These are phyloP conservation scores for Acromyrmex charruanus DNA, from an alignment of 1,140 invertebrate genomes.

Conservation along the genomic window DNA sequence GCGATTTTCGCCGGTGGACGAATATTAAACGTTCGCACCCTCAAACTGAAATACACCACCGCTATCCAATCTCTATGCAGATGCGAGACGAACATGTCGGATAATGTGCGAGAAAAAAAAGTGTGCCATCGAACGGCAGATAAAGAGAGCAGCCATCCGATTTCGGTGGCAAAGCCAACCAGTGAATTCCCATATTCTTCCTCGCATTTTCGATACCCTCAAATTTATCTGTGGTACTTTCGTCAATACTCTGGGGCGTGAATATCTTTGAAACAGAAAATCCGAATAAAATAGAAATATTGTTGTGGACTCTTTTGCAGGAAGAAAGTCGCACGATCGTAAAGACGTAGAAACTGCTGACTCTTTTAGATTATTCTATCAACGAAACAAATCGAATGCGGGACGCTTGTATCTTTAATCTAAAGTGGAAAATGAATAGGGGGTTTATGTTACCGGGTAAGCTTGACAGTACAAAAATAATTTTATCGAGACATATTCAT, in stretches of 20 bases:
- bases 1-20: constrained; percentile 2
- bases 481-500: not conserved
- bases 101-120: constrained; percentile 9
- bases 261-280: constrained; percentile 20
- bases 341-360: not conserved
- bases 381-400: not conserved
- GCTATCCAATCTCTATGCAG: constrained; percentile 77
- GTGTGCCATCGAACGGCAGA: constrained; percentile 33
- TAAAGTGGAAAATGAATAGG: not conserved
- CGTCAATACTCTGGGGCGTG: not conserved
- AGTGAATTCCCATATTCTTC: constrained; percentile 6
- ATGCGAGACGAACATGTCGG: constrained; percentile 55
- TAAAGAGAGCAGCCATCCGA: constrained; percentile 51
- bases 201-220: not conserved
- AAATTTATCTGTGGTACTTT: constrained; percentile 42
- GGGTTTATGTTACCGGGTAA: not conserved
- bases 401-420: not conserved
- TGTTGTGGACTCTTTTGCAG: not conserved
- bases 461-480: not conserved
- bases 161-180: constrained; percentile 23
- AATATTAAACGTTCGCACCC: constrained; percentile 67
- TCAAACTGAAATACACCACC: constrained; percentile 39
- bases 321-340: not conserved
- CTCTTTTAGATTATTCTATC: not conserved
- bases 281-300: not conserved